Percentiles rank a stretch among this genome's conserved stretches.
phyloP scores from a whole-genome alignment of 1,140 invertebrate species.

The Gryon sp. region DNA sequence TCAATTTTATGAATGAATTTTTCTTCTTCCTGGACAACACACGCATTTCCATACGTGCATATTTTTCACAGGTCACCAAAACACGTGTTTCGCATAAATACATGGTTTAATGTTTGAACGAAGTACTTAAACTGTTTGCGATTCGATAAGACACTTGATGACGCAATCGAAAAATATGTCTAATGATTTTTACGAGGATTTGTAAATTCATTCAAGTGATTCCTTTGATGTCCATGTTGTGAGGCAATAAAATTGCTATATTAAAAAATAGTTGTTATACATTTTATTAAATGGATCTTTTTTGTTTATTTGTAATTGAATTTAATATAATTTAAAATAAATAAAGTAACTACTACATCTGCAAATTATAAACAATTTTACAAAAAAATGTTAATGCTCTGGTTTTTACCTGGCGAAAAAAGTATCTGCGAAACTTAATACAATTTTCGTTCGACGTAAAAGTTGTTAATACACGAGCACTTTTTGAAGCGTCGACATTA shows the following conservation, averaged over 20 bases:
- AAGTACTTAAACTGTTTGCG: conserved; percentile 7
- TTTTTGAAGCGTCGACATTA: no score
- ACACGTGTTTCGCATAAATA: conserved; percentile 30
- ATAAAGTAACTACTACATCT: no score
- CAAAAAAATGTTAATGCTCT: no score
- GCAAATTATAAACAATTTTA: no score
- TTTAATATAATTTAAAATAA: no score
- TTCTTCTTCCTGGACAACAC: conserved; percentile 7
- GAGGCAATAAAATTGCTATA: conserved; percentile 15
- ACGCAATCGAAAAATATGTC: conserved; percentile 26
- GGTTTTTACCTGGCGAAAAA: no score
- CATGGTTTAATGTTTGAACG: conserved; percentile 14
- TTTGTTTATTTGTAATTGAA: no score
- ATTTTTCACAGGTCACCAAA: conserved; percentile 18
- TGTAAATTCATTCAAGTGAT: conserved; percentile 26
- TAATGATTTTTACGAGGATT: conserved; percentile 26
- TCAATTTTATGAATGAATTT: conserved; percentile 26
- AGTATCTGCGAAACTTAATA: no score
- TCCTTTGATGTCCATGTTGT: conserved; percentile 9
- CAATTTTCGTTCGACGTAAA: no score
- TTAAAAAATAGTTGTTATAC: background rate
- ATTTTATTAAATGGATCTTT: no score
- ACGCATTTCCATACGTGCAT: conserved; percentile 14
- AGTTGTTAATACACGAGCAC: no score
- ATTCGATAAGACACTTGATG: conserved; percentile 17